Evolutionary conservation across 1,140 invertebrate species (phyloP), one percentile per base, ranked within the genome.

Genomic region (Rhagoletis pomonella): DNA sequence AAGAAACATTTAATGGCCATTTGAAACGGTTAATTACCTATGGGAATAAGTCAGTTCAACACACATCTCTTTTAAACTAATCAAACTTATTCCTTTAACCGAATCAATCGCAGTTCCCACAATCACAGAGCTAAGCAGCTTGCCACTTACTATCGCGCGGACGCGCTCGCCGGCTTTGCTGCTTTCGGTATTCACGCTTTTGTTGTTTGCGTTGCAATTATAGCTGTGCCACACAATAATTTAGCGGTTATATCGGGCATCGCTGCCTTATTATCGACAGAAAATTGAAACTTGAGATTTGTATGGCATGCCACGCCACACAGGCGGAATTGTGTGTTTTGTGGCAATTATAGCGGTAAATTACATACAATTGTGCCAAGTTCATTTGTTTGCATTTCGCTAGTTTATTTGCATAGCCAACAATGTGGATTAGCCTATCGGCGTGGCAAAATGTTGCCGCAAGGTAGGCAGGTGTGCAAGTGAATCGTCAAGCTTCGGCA

Each of bases 241-340:
- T 81, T 81, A 81, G 73, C 73, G 44, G 64, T 19, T 4, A n/a
- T 14, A 62, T 14, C 60, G 60, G 60, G 73, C 73, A 81, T 29
- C 50, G 73, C 55, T 81, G 73, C 73, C 55, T 81, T 47, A 81
- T 81, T 81, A 81, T 81, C 73, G 73, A 81, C 73, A 55, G 73
- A 44, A 81, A 81, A 81, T 81, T 81, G 73, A 81, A 81, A 81
- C 73, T 81, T 81, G 73, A 81, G 73, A 81, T 81, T 81, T 81
- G 73, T 81, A 19, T 55, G 47, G 67, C 29, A 29, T n/a, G n/a
- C n/a, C n/a, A n/a, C n/a, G n/a, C 47, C 17, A n/a, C 73, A 55
- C 10, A 7, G 19, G 9, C n/a, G n/a, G 73, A 55, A 47, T 81
- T 81, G 73, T 81, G 73, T 81, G 42, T 81, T 81, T 81, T 81